phyloP scores from a whole-genome alignment of 1,140 invertebrate genomes.

The Achatina immaculata region DNA sequence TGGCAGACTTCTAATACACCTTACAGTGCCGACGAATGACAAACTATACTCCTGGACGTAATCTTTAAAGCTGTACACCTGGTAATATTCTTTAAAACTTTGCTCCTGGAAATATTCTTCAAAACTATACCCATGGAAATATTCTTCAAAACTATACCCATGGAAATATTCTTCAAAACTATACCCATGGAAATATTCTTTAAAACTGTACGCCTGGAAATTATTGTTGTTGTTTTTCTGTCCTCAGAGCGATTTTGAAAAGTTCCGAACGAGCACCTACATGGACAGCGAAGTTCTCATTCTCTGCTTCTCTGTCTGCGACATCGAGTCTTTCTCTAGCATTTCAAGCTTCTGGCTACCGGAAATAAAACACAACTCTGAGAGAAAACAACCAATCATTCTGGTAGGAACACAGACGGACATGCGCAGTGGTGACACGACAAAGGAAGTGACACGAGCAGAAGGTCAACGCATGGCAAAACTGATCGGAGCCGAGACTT shows the following conservation, averaged over 20 bases:
- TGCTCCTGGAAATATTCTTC: too few species aligned
- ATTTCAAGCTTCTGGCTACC: conserved; percentile 86
- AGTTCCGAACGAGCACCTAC: conserved; percentile 91
- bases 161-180: too few species aligned
- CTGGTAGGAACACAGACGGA: conserved; percentile 76
- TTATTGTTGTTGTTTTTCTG: conserved; percentile 15
- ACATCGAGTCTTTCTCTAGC: conserved; percentile 97
- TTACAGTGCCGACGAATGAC: too few species aligned
- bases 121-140: too few species aligned
- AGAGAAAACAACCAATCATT: conserved; percentile 90
- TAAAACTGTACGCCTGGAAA: too few species aligned
- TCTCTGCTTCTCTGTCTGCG: conserved; percentile 98
- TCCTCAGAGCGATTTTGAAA: conserved; percentile 41
- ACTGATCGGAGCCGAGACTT: conserved; percentile 82
- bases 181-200: too few species aligned
- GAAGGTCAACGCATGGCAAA: conserved; percentile 82
- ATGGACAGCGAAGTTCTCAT: conserved; percentile 98
- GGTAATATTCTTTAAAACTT: too few species aligned
- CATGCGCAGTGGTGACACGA: conserved; percentile 74
- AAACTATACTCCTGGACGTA: too few species aligned
- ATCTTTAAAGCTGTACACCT: too few species aligned
- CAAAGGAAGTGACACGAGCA: conserved; percentile 78
- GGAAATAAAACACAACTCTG: conserved; percentile 79
- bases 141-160: too few species aligned
- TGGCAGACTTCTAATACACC: too few species aligned